These are phyloP conservation scores for Chamaetylas fuelleborni DNA, from an alignment of 2,113 vertebrate genomes.

Conservation along the genomic window DNA sequence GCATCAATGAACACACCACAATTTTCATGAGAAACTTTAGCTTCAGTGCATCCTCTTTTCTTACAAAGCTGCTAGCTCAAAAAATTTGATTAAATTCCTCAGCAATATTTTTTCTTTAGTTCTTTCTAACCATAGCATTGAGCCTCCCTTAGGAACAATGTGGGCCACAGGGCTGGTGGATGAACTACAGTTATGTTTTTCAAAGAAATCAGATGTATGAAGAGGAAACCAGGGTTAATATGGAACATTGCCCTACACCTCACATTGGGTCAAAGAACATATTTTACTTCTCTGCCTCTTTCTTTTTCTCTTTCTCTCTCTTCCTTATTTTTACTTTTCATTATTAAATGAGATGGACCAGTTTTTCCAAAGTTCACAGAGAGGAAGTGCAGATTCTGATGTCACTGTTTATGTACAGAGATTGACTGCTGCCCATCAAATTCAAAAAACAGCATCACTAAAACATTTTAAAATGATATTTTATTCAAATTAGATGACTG, in stretches of 20 bases:
- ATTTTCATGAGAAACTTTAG: neutral
- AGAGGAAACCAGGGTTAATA: constrained; percentile 32
- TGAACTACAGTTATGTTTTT: constrained; percentile 21
- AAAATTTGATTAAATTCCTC: neutral
- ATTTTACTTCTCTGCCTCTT: neutral
- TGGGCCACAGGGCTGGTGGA: neutral
- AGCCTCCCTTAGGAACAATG: neutral
- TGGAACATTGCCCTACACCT: constrained; percentile 5
- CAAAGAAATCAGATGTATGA: constrained; percentile 9
- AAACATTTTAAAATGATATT: neutral
- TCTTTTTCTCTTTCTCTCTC: neutral
- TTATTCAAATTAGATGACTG: neutral
- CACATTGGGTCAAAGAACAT: neutral
- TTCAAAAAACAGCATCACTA: neutral
- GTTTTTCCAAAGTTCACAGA: neutral
- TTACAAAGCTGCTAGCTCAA: neutral
- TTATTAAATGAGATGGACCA: neutral
- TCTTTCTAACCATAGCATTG: neutral
- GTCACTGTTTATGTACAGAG: neutral
- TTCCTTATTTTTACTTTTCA: neutral
- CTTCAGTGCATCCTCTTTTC: neutral
- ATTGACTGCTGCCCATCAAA: neutral
- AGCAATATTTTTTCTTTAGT: neutral
- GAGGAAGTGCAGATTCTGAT: neutral
- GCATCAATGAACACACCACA: rapidly evolving